Percentiles rank a stretch among this genome's conserved stretches.
These are phyloP conservation scores for Rissa tridactyla DNA, from an alignment of 2,113 vertebrate species.

Conservation along the genomic window DNA sequence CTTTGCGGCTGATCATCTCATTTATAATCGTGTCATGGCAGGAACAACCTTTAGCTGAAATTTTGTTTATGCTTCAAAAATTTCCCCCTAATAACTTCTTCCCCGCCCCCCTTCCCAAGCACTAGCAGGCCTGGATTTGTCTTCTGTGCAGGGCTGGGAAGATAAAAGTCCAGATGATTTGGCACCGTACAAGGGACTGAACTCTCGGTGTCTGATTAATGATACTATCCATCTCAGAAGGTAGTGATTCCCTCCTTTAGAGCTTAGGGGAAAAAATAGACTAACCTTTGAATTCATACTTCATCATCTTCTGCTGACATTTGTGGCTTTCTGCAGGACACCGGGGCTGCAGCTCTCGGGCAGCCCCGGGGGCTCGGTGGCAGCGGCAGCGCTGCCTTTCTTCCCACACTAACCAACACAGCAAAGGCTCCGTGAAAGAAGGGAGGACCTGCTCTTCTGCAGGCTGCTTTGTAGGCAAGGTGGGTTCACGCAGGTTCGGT, in stretches of 20 bases:
- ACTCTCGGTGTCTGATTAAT: conserved; percentile 47
- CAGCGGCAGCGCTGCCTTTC: background rate
- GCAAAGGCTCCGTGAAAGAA: background rate
- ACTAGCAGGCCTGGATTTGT: background rate
- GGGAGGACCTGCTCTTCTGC: background rate
- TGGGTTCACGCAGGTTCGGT: background rate
- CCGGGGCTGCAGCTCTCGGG: background rate
- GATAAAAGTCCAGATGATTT: conserved; percentile 38
- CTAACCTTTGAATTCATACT: conserved; percentile 47
- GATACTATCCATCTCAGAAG: conserved; percentile 12
- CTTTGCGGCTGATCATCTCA: conserved; percentile 29
- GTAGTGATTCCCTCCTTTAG: conserved; percentile 29
- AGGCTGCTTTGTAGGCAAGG: background rate
- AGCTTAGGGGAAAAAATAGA: background rate
- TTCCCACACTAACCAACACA: background rate
- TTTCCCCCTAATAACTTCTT: conserved; percentile 23
- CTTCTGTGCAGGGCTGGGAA: background rate
- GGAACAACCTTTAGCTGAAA: conserved; percentile 32
- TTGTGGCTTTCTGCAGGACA: conserved; percentile 10
- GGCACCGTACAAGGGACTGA: background rate
- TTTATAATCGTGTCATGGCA: conserved; percentile 13
- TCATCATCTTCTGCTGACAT: conserved; percentile 4
- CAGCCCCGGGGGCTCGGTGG: background rate
- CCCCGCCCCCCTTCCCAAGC: background rate
- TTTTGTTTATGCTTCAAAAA: conserved; percentile 65